Evolutionary conservation across 2,797 vertebrate genomes (phyloP), one percentile per base, ranked within the genome.

Genomic region (Sitta carolinensis): DNA sequence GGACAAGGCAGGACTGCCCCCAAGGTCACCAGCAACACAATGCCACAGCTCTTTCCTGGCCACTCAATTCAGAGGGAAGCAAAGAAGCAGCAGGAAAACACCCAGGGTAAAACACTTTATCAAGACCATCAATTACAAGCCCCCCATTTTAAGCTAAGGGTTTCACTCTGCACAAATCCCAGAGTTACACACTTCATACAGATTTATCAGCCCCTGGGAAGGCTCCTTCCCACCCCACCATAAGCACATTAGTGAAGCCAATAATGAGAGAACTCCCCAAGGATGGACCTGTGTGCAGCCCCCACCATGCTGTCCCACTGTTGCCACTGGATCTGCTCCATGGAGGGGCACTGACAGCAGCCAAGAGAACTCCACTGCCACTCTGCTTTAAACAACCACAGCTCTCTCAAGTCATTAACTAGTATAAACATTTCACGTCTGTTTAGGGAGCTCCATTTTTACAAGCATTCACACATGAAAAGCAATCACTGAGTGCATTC

Each of bases 361-460:
- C 51, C 82, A 83, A 92, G 48, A 30, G 38, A 74, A n/a, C 57
- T 57, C 62, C 81, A 80, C 11, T 19, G 0, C 47, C 75, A 42
- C 64, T 45, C 67, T n/a, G 29, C 7, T 74, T 64, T 32, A 67
- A 85, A 64, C 48, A 76, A 11, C 29, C 48, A 68, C n/a, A 91
- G 66, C 47, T 52, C 83, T 85, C 87, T 18, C 26, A 54, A 93
- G 68, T 61, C 72, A 58, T 87, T 64, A 73, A 74, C 70, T 82
- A 48, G 13, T 11, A 79, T 58, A 90, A 96, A 95, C 90, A 91
- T 55, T 47, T 59, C 42, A 10, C 0, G 0, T 69, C 69, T 95
- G 82, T 61, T 94, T 58, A 77, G 38, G 84, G 68, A 96, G 67
- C 79, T 91, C 64, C 76, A 32, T 77, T 79, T 86, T 84, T 38